Percentiles rank a stretch among this genome's conserved stretches.
These are phyloP conservation scores for Oceanodroma tethys DNA, from an alignment of 2,113 vertebrate genomes.

Conservation along the genomic window DNA sequence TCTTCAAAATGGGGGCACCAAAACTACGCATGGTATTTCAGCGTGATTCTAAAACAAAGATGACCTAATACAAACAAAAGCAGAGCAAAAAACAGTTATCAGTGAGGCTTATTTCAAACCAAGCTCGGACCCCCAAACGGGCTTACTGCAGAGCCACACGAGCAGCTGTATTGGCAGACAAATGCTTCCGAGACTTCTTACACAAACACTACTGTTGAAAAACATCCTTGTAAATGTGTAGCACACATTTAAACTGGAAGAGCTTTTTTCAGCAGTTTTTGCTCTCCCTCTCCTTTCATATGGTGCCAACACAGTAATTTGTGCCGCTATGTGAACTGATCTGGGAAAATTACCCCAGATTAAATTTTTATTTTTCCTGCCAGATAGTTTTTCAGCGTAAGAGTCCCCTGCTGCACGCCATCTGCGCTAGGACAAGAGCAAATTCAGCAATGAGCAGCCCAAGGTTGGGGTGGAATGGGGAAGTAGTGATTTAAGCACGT, in stretches of 20 bases:
- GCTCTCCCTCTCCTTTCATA: background rate
- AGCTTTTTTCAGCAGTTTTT: background rate
- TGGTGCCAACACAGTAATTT: accelerated
- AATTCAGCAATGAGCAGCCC: accelerated
- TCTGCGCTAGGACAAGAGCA: accelerated
- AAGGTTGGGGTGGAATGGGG: accelerated
- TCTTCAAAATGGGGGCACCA: accelerated
- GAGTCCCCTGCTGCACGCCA: background rate
- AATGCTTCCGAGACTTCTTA: background rate
- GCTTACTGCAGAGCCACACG: background rate
- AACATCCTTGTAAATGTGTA: accelerated
- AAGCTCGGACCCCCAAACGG: background rate
- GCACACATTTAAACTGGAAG: accelerated
- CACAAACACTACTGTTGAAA: too few relatives aligned
- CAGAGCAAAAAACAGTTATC: accelerated
- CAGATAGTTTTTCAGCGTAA: background rate
- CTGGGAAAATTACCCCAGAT: background rate
- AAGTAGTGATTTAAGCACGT: background rate
- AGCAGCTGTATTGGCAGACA: background rate
- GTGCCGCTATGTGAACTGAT: background rate
- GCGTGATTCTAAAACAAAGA: accelerated
- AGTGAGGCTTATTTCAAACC: background rate
- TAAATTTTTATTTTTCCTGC: background rate
- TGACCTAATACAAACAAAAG: background rate
- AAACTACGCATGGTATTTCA: accelerated